phyloP scores from a whole-genome alignment of 2,888 invertebrate genomes.

The Dicyrtoma fusca region DNA sequence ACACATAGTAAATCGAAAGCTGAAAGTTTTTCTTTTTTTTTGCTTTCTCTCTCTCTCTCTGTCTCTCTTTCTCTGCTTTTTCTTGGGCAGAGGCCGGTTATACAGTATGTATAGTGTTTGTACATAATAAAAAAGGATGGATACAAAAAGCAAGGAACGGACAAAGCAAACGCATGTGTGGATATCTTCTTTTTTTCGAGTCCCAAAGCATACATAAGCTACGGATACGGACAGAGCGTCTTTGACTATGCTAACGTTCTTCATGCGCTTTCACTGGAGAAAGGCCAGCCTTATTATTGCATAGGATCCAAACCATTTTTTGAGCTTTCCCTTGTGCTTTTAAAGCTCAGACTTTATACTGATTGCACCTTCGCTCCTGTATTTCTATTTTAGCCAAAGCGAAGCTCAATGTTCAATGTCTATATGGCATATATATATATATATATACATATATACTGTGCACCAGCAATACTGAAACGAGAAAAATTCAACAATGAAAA shows the following conservation, averaged over 20 bases:
- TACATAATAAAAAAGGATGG: conserved; percentile 1
- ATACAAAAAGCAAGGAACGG: not conserved
- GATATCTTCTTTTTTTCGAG: conserved; percentile 4
- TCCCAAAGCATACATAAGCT: conserved; percentile 18
- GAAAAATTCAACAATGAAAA: conserved; percentile 35
- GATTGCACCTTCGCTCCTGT: conserved; percentile 14
- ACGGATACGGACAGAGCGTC: not conserved
- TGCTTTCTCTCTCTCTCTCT: not conserved
- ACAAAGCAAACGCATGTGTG: conserved; percentile 21
- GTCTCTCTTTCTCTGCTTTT: not conserved
- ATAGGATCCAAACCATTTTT: conserved; percentile 1
- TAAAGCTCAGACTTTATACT: conserved; percentile 8
- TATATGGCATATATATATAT: too few relatives aligned
- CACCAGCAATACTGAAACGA: not conserved
- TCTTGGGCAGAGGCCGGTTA: not conserved
- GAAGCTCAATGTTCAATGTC: too few relatives aligned
- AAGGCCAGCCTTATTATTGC: not conserved
- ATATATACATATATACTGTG: too few relatives aligned
- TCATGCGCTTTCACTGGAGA: conserved; percentile 18
- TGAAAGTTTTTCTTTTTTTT: too few relatives aligned
- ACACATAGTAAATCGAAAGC: too few relatives aligned
- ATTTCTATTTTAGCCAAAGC: too few relatives aligned
- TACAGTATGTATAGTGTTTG: conserved; percentile 12
- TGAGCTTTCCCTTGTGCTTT: conserved; percentile 25
- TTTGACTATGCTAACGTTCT: conserved; percentile 15